Evolutionary conservation across 2,113 vertebrate species (phyloP).

Genomic region (Ophiodon elongatus): DNA sequence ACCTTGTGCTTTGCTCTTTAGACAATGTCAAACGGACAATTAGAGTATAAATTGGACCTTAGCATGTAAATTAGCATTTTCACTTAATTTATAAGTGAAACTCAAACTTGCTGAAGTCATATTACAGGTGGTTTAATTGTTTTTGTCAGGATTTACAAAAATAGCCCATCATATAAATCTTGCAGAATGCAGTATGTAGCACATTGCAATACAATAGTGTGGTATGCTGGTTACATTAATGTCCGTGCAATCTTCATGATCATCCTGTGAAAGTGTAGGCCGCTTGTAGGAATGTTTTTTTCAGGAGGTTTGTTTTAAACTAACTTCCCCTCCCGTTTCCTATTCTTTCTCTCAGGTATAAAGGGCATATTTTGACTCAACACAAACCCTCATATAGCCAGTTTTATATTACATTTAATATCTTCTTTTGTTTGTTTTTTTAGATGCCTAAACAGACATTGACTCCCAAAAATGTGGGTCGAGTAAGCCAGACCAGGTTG

Average conservation of each 20-base stretch:
- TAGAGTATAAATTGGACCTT: too few relatives aligned
- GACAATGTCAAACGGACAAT: neutral
- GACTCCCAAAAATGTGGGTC: neutral
- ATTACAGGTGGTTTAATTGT: neutral
- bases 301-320: conserved; percentile 59
- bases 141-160: neutral
- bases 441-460: neutral
- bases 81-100: neutral
- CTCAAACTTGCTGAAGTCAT: neutral
- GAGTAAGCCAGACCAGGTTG: neutral
- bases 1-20: conserved; percentile 11
- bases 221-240: neutral
- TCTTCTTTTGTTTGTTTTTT: neutral
- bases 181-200: neutral
- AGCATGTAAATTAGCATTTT: too few relatives aligned
- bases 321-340: conserved; percentile 40
- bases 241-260: neutral
- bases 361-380: neutral
- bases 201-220: neutral
- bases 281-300: conserved; percentile 47
- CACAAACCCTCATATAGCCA: neutral
- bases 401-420: neutral
- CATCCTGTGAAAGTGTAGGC: conserved; percentile 45
- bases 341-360: conserved; percentile 34
- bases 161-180: neutral